Evolutionary conservation across 2,797 vertebrate genomes (phyloP).

Genomic region (Astyanax mexicanus): DNA sequence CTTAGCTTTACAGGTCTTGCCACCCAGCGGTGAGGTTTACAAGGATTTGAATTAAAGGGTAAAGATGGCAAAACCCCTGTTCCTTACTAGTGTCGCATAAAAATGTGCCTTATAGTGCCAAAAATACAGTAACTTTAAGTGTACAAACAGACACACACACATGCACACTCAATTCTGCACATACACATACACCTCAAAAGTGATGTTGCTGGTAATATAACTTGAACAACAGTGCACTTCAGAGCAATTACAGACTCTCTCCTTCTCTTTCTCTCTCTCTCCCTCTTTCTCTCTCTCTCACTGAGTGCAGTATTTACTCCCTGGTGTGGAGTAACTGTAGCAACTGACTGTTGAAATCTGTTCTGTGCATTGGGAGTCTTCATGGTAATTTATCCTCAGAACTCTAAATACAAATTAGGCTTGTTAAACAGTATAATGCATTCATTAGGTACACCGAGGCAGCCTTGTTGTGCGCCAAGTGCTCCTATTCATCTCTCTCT

Average conservation of each 20-base stretch:
- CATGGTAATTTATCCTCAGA: constrained; percentile 67
- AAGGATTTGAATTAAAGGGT: too few species aligned
- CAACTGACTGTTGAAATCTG: constrained; percentile 62
- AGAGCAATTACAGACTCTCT: constrained; percentile 55
- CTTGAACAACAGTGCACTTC: constrained; percentile 63
- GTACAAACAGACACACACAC: neutral
- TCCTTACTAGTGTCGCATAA: too few species aligned
- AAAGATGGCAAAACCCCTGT: too few species aligned
- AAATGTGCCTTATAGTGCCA: too few species aligned
- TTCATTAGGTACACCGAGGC: constrained; percentile 65
- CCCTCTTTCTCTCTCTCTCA: constrained; percentile 34
- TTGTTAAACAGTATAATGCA: constrained; percentile 69
- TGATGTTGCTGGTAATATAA: constrained; percentile 48
- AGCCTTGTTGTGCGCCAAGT: constrained; percentile 60
- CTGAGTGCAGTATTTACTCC: constrained; percentile 59
- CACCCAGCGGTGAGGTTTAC: too few species aligned
- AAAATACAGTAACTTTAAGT: neutral
- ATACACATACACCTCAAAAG: constrained; percentile 6
- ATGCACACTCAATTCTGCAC: constrained; percentile 24
- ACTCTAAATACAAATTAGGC: constrained; percentile 73
- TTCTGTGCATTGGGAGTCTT: constrained; percentile 64
- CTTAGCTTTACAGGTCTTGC: too few species aligned
- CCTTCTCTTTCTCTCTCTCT: constrained; percentile 27
- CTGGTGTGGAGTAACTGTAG: constrained; percentile 56
- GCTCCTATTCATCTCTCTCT: constrained; percentile 53